These are phyloP conservation scores for Pipra filicauda DNA, from an alignment of 2,113 vertebrate genomes.

Conservation along the genomic window DNA sequence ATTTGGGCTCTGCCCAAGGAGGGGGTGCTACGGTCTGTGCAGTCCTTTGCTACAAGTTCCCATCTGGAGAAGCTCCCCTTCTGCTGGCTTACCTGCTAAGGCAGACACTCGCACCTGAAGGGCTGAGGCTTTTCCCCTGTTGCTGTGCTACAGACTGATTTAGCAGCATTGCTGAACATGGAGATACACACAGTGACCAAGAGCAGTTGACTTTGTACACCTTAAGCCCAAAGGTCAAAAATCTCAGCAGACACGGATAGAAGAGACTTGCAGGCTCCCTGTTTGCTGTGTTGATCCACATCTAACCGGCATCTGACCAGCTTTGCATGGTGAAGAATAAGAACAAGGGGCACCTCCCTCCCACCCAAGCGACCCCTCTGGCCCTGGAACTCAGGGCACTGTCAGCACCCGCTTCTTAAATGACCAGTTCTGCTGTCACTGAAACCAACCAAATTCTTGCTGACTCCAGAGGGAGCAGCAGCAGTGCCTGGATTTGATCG, in stretches of 20 bases:
- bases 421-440: not conserved
- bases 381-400: fast-evolving
- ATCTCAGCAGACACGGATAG: not conserved
- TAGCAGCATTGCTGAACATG: slow-evolving; percentile 2
- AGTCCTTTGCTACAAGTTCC: not conserved
- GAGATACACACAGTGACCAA: not conserved
- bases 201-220: not conserved
- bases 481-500: not conserved
- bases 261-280: not conserved
- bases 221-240: not conserved
- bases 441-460: not conserved
- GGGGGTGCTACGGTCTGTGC: not conserved
- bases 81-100: not conserved
- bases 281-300: not conserved
- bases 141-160: slow-evolving; percentile 10
- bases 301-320: not conserved
- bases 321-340: not conserved
- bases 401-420: not conserved
- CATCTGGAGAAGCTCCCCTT: not conserved
- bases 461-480: not conserved
- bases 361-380: not conserved
- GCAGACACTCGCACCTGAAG: not conserved
- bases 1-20: not conserved
- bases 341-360: not conserved
- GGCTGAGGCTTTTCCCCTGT: not conserved